phyloP scores from a whole-genome alignment of 2,113 vertebrate species.

The Balaenoptera acutorostrata region DNA sequence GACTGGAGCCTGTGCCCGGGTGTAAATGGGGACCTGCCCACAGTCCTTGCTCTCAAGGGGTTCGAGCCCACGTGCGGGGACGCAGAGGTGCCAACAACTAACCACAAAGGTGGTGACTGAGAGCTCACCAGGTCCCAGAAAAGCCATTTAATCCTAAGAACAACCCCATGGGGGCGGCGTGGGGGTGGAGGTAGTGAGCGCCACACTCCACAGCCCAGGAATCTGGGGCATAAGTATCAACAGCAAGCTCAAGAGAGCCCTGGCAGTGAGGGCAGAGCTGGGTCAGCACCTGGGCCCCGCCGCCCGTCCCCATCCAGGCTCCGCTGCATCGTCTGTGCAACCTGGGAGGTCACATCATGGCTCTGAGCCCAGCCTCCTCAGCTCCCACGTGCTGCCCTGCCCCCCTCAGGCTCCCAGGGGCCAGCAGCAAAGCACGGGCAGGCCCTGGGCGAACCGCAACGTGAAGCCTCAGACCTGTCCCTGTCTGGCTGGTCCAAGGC shows the following conservation, averaged over 20 bases:
- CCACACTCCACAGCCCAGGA: background rate
- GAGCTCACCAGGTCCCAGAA: background rate
- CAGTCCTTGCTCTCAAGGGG: background rate
- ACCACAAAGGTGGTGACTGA: rapidly evolving
- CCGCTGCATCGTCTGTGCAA: rapidly evolving
- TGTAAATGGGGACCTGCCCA: background rate
- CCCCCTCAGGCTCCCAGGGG: background rate
- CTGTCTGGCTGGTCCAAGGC: background rate
- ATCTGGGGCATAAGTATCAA: background rate
- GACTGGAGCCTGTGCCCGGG: background rate
- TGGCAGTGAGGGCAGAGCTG: background rate
- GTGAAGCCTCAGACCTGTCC: background rate
- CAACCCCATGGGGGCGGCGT: no score
- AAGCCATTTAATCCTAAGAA: background rate
- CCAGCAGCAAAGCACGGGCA: background rate
- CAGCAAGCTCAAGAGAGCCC: background rate
- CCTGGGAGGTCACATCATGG: background rate
- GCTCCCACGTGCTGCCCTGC: background rate
- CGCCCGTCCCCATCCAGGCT: background rate
- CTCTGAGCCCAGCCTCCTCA: background rate
- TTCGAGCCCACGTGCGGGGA: background rate
- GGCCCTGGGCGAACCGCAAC: background rate
- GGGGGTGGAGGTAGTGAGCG: rapidly evolving
- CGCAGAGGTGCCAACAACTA: background rate
- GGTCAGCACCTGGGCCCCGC: background rate